A percentile compares a stretch with the other conserved stretches of the same genome.
Evolutionary conservation across 1,140 invertebrate species (phyloP).

Genomic region (Mercenaria mercenaria): DNA sequence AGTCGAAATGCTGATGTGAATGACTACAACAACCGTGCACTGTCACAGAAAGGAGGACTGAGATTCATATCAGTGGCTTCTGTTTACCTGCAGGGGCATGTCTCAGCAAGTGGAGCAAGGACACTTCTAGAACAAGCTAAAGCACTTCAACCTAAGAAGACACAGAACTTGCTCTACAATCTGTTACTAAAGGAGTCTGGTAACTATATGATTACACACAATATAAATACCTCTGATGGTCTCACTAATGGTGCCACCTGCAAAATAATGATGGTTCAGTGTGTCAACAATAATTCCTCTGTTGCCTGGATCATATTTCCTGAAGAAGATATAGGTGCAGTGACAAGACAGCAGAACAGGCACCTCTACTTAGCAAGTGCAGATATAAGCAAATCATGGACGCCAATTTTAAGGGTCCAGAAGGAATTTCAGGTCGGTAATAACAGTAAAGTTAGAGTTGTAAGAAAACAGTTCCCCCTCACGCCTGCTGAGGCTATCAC

Average conservation of each 20-base stretch:
- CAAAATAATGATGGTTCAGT: conserved; percentile 31
- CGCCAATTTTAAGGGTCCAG: conserved; percentile 47
- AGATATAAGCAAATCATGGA: conserved; percentile 54
- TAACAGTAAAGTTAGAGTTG: conserved; percentile 32
- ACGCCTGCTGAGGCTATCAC: conserved; percentile 51
- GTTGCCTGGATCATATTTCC: conserved; percentile 60
- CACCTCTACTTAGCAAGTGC: conserved; percentile 7
- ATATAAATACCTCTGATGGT: conserved; percentile 60
- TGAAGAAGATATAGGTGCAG: conserved; percentile 29
- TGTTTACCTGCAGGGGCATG: conserved; percentile 43
- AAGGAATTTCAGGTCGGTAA: conserved; percentile 57
- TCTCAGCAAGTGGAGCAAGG: not conserved
- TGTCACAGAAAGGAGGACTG: not conserved
- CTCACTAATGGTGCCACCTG: conserved; percentile 68
- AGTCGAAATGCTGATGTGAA: conserved; percentile 59
- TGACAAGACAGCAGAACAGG: not conserved
- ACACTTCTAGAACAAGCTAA: conserved; percentile 40
- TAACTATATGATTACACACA: conserved; percentile 62
- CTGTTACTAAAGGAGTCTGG: conserved; percentile 41
- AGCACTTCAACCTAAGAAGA: conserved; percentile 57
- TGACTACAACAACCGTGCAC: conserved; percentile 6
- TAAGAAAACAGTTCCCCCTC: conserved; percentile 62
- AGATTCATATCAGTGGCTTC: conserved; percentile 1
- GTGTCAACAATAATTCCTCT: conserved; percentile 30
- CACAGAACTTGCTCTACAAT: conserved; percentile 40